Percentiles rank a stretch among this genome's conserved stretches.
Evolutionary conservation across 1,140 invertebrate genomes (phyloP).

Genomic region (Drosophila pectinifera): DNA sequence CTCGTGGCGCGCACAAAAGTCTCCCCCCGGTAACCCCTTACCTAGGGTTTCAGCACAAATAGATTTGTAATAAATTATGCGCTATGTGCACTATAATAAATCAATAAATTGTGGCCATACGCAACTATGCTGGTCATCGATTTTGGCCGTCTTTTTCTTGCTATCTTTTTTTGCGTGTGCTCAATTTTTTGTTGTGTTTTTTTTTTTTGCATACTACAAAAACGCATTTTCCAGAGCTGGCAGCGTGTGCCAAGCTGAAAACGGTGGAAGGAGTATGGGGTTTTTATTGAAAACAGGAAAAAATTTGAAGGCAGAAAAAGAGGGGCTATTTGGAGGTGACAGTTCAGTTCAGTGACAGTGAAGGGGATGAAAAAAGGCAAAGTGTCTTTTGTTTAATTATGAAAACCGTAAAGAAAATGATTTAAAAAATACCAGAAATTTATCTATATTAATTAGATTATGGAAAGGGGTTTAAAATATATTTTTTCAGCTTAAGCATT

Average conservation of each 20-base stretch:
- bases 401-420: neutral
- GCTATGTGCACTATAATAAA: conserved; percentile 60
- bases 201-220: conserved; percentile 61
- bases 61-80: conserved; percentile 80
- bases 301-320: conserved; percentile 17
- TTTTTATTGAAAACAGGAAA: conserved; percentile 27
- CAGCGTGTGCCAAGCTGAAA: conserved; percentile 65
- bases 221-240: conserved; percentile 53
- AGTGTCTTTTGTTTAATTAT: no score
- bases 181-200: neutral
- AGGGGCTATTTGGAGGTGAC: conserved; percentile 13
- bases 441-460: no score
- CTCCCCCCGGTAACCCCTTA: neutral
- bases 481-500: no score
- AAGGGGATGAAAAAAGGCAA: neutral
- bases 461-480: no score
- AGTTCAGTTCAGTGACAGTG: conserved; percentile 6
- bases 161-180: conserved; percentile 20
- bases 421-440: neutral
- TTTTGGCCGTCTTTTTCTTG: conserved; percentile 16
- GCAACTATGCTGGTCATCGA: conserved; percentile 49
- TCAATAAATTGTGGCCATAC: conserved; percentile 69
- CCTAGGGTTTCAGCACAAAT: conserved; percentile 43
- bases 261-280: conserved; percentile 1
- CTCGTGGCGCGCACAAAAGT: conserved; percentile 49